Base-by-base conservation (phyloP, 2,113 vertebrate species). In the Pterophyllum scalare region DNA sequence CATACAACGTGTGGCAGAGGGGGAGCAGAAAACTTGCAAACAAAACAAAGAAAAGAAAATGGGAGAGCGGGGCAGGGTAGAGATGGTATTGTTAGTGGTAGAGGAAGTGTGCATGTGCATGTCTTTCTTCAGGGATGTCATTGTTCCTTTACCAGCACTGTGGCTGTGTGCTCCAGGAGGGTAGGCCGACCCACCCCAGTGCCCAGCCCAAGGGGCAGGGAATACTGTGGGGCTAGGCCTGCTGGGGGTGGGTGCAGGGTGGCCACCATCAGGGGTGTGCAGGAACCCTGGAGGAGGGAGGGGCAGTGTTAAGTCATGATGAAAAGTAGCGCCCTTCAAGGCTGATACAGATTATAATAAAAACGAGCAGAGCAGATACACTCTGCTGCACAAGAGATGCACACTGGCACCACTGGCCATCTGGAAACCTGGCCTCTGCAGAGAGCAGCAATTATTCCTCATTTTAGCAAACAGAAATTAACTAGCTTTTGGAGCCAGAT, bases 221-320 rank as follows among this genome's bases (percentile, higher is more conserved):
- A 97, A 94, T 99, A 99, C 97, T 99, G 98, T 95, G 98, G 97
- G 83, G 97, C 97, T 96, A 99, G 96, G 96, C 97, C 97, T 96
- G 97, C 97, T 96, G 98, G 96, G 96, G 98, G 97, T 94, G 98
- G 98, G 96, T 99, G 98, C 94, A 99, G 97, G 95, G 98, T 99
- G 97, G 98, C 98, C 96, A 99, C 97, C 98, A 99, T 99, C 98
- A 99, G 97, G 96, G 98, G 98, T 92, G 98, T 99, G 94, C 98
- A 99, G 97, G 98, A 99, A 97, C 97, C 98, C 98, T 99, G 97
- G 94, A 97, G 97, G 90, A 96, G 95, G 91, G 49, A 74, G 85
- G 88, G 90, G 89, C 43, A 91, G 86, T 15, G 85, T 95, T 92
- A 95, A 82, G 88, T 80, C 74, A 84, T 7, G 78, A 83, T 46